Evolutionary conservation across 2,113 vertebrate species (phyloP).

Genomic region (Apteryx owenii): DNA sequence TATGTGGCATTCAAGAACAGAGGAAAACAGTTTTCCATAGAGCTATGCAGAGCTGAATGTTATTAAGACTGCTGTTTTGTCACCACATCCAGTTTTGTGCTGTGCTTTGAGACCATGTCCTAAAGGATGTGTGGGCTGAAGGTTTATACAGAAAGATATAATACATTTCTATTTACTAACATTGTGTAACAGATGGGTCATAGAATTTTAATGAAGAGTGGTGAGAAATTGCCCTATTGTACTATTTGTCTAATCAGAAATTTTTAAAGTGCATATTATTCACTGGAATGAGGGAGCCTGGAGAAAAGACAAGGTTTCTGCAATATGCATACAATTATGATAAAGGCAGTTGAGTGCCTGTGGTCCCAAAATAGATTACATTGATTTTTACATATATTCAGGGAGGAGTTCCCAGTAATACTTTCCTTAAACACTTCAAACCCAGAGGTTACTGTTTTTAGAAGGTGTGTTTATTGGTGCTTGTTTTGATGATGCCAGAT

Average conservation of each 20-base stretch:
- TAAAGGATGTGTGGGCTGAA: neutral
- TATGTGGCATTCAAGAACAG: fast-evolving
- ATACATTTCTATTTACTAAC: neutral
- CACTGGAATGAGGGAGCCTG: neutral
- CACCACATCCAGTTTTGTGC: neutral
- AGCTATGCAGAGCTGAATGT: fast-evolving
- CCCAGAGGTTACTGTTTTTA: neutral
- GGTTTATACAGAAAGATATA: neutral
- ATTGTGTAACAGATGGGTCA: conserved; percentile 21
- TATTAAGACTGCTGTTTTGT: neutral
- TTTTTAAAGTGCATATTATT: neutral
- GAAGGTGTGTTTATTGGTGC: neutral
- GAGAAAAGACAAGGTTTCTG: conserved; percentile 29
- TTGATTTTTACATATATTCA: neutral
- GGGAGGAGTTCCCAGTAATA: neutral
- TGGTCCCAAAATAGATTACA: conserved; percentile 16
- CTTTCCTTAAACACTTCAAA: neutral
- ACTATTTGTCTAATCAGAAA: conserved; percentile 39
- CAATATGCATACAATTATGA: conserved; percentile 36
- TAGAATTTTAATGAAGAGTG: conserved; percentile 17
- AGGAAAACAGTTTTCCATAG: neutral
- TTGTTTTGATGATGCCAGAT: neutral
- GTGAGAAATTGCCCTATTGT: conserved; percentile 22
- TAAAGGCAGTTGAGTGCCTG: neutral
- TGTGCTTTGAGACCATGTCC: neutral